Conservation (phyloP, 2,113 vertebrate species). For the Neodontobutis hainanensis region DNA sequence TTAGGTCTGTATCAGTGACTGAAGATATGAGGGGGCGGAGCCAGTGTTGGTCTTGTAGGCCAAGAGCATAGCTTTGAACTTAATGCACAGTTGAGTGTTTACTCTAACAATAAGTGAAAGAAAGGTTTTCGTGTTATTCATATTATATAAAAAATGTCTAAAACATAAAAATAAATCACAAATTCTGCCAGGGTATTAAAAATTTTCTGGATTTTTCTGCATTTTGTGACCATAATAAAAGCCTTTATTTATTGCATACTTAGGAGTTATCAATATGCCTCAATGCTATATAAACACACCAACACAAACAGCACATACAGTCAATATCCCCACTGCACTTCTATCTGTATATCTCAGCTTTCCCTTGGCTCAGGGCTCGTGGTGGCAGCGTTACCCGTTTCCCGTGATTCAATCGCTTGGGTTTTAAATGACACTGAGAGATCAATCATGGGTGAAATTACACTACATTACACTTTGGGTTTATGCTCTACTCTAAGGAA, state of each 20-base stretch:
- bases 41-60: no score
- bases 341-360: slow-evolving; percentile 58
- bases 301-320: slow-evolving; percentile 35
- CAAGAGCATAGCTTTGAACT: no score
- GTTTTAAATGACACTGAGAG: slow-evolving; percentile 75
- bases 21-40: no score
- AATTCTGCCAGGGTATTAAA: no score
- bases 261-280: slow-evolving; percentile 3
- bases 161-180: no score
- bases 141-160: no score
- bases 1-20: no score
- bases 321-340: slow-evolving; percentile 50
- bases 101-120: no score
- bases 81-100: no score
- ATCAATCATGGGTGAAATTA: slow-evolving; percentile 83
- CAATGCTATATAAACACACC: slow-evolving; percentile 7
- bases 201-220: background rate
- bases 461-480: slow-evolving; percentile 69
- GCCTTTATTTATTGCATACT: background rate
- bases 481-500: slow-evolving; percentile 56
- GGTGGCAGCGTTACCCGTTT: slow-evolving; percentile 56
- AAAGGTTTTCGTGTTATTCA: no score
- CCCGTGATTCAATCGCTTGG: slow-evolving; percentile 57
- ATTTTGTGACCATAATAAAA: background rate
- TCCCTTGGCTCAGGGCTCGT: slow-evolving; percentile 51